Conservation (phyloP, 30 jellyfish, hydroid and myxozoan genomes). For the Chironex yamaguchii region DNA sequence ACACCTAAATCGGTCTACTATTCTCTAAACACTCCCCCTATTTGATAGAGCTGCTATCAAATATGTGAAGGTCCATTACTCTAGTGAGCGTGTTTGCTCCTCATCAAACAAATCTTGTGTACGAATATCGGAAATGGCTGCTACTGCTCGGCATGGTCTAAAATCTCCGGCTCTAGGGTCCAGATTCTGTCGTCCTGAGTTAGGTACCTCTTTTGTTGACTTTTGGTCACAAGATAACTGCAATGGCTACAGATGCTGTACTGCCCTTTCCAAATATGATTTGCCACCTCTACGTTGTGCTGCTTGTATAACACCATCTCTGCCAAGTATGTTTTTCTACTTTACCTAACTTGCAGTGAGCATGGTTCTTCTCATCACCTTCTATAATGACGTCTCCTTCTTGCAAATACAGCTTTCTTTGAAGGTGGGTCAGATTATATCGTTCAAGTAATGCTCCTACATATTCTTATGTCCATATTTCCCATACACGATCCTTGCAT, state of each 20-base stretch:
- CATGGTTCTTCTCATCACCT: slow-evolving; percentile 41
- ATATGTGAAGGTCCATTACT: too few relatives aligned
- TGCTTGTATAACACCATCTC: slow-evolving; percentile 31
- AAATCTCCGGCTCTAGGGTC: too few relatives aligned
- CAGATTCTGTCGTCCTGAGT: too few relatives aligned
- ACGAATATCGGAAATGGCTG: too few relatives aligned
- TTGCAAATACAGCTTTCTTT: background rate
- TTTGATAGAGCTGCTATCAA: too few relatives aligned
- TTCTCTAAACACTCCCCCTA: too few relatives aligned
- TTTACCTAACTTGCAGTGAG: slow-evolving; percentile 17
- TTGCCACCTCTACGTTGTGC: slow-evolving; percentile 19
- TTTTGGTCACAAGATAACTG: too few relatives aligned
- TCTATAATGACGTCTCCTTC: slow-evolving; percentile 36
- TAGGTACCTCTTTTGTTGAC: too few relatives aligned
- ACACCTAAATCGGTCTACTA: too few relatives aligned
- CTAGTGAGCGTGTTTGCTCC: too few relatives aligned
- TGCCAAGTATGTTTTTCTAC: background rate
- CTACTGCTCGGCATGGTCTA: too few relatives aligned
- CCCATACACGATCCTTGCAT: slow-evolving; percentile 1
- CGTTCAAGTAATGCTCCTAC: slow-evolving; percentile 16
- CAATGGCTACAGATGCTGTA: slow-evolving; percentile 4
- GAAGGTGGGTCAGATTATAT: background rate
- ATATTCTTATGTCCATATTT: slow-evolving; percentile 25
- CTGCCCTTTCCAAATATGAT: slow-evolving; percentile 27
- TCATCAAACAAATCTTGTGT: too few relatives aligned